phyloP scores from a whole-genome alignment of 1,140 invertebrate species.

The Meloidogyne chitwoodi region DNA sequence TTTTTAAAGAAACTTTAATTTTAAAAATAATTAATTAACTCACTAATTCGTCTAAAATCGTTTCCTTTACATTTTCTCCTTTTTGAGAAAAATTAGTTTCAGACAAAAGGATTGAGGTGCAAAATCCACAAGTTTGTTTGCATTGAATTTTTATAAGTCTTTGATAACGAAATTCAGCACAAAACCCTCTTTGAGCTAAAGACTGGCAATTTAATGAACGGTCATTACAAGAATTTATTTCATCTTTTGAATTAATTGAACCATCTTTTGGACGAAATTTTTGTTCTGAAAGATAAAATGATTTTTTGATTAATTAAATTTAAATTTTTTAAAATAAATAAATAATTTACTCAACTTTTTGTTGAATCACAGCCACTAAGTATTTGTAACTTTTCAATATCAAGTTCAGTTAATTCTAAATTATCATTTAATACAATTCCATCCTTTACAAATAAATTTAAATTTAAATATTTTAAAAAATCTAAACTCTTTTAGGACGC shows the following conservation, averaged over 20 bases:
- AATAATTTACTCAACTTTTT: not conserved
- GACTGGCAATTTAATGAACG: constrained; percentile 6
- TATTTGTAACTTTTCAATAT: constrained; percentile 34
- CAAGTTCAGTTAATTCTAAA: constrained; percentile 28
- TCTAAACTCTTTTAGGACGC: constrained; percentile 26
- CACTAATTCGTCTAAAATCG: no score
- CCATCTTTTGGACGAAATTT: constrained; percentile 8
- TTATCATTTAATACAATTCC: constrained; percentile 27
- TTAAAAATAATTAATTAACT: no score
- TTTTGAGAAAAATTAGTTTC: not conserved
- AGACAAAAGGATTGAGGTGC: not conserved
- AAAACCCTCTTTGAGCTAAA: constrained; percentile 16
- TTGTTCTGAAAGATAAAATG: constrained; percentile 4
- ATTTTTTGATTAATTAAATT: not conserved
- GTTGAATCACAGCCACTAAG: constrained; percentile 24
- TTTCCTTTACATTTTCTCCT: not conserved
- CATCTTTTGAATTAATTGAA: constrained; percentile 4
- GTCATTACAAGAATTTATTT: constrained; percentile 8
- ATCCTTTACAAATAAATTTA: constrained; percentile 2
- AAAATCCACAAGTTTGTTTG: constrained; percentile 23
- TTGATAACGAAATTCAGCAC: constrained; percentile 9
- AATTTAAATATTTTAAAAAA: not conserved
- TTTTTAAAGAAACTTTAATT: no score
- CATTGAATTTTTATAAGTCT: constrained; percentile 26
- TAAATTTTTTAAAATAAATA: not conserved